Evolutionary conservation across 2,888 invertebrate genomes (phyloP), one percentile per base, ranked within the genome.

Genomic region (Lydus trimaculatus): DNA sequence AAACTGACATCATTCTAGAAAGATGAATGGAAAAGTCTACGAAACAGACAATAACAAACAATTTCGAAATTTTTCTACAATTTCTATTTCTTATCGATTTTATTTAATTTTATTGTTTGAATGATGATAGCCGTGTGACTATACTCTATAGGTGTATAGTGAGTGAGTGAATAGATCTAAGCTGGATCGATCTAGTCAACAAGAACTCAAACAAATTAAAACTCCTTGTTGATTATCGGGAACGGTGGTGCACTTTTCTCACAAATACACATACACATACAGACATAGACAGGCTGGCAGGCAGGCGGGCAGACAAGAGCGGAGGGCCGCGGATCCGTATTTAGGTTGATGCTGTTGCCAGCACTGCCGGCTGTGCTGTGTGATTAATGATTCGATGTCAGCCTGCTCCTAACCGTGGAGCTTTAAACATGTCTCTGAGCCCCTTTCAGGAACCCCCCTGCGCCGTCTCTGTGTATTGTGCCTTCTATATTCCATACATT

Each of bases 341-440:
- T 84, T 83, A 82, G 83, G 82, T 80, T 81, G 82, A 80, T 81
- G 83, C 82, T 81, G 84, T 81, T 82, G 82, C 81, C 83, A 81
- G 80, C 80, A 80, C 77, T 80, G 83, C 84, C 84, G 84, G 84
- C 84, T 84, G 84, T 81, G 84, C 81, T 81, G 77, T 80, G 82
- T 85, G 85, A 85, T 85, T 85, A 85, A 85, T 85, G 85, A 85
- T 85, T 73, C 76, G 77, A 75, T 78, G 85, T 84, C 84, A 84
- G 82, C 80, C 80, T 82, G 83, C 80, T 84, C 82, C 84, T 83
- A 83, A 83, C 83, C 82, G 83, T 83, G 78, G 84, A 84, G 84
- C 83, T 84, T 84, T 84, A 83, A 83, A 84, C 84, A 82, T 84
- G 84, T 83, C 84, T 84, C 83, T 81, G 82, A 81, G 82, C 81